A percentile compares a stretch with the other conserved stretches of the same genome.
Evolutionary conservation across 2,113 vertebrate species (phyloP).

Genomic region (Gavialis gangeticus): DNA sequence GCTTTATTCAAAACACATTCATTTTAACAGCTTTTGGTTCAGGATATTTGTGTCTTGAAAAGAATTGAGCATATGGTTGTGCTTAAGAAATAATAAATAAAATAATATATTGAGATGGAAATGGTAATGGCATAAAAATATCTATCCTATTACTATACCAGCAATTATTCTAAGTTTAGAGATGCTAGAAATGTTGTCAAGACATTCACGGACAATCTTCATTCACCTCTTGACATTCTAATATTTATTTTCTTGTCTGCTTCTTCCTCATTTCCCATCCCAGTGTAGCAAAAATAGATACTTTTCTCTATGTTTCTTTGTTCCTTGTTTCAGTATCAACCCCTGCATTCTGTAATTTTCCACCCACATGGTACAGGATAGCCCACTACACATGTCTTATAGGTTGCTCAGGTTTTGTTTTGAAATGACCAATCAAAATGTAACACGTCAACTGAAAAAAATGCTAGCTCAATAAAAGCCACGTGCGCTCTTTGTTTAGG

Average conservation of each 20-base stretch:
- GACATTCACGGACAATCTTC: background rate
- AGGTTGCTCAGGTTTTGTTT: no score
- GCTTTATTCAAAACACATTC: background rate
- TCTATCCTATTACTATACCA: conserved; percentile 23
- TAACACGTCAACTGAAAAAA: no score
- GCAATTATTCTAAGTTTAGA: conserved; percentile 4
- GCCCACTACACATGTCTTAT: no score
- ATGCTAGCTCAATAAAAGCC: no score
- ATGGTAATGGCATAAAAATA: conserved; percentile 21
- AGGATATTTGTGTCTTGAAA: background rate
- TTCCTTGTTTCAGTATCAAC: no score
- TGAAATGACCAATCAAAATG: no score
- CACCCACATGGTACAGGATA: no score
- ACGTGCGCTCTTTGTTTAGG: no score
- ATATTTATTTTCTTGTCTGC: background rate
- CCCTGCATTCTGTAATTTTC: no score
- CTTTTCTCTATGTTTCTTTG: no score
- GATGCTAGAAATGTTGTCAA: background rate
- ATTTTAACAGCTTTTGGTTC: background rate
- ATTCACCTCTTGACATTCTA: background rate
- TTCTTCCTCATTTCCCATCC: background rate
- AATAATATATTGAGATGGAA: background rate
- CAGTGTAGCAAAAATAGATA: no score
- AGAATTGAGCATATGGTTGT: background rate
- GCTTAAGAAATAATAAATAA: conserved; percentile 31